Percentiles rank a stretch among this genome's conserved stretches.
These are phyloP conservation scores for Melinopterus prodromus DNA, from an alignment of 2,888 invertebrate genomes.

Conservation along the genomic window DNA sequence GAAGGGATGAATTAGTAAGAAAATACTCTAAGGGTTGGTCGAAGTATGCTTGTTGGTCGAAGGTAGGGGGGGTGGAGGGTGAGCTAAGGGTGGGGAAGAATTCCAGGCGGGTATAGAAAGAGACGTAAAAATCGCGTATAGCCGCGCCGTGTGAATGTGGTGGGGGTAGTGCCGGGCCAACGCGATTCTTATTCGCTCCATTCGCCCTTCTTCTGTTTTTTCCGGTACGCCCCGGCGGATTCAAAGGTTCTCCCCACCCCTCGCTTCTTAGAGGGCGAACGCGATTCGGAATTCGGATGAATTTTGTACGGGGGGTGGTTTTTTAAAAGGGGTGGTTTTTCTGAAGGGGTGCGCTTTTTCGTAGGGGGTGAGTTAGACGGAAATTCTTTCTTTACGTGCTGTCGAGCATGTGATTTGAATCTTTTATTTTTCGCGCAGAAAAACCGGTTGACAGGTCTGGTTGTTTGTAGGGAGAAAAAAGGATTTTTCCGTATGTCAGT, in stretches of 20 bases:
- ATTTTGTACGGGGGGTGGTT: conserved; percentile 6
- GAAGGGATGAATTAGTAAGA: background rate
- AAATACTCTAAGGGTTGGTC: background rate
- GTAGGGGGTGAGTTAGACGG: background rate
- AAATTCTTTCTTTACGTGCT: background rate
- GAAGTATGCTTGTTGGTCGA: background rate
- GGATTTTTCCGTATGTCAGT: background rate
- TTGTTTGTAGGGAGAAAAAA: background rate
- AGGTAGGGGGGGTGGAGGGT: background rate
- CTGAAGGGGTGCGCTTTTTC: background rate
- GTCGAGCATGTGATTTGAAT: background rate
- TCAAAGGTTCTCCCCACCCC: conserved; percentile 10
- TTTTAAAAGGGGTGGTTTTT: background rate
- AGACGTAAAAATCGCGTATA: background rate
- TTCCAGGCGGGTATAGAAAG: background rate
- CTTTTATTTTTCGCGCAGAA: background rate
- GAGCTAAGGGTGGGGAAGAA: background rate
- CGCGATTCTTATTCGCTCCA: conserved; percentile 9
- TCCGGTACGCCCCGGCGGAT: background rate
- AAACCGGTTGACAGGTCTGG: conserved; percentile 4
- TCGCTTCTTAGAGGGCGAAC: background rate
- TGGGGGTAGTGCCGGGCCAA: background rate
- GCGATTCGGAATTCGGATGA: conserved; percentile 9
- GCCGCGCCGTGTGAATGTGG: background rate
- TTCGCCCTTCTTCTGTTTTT: conserved; percentile 12